Evolutionary conservation across 2,797 vertebrate genomes (phyloP).

Genomic region (Pteronotus mesoamericanus): DNA sequence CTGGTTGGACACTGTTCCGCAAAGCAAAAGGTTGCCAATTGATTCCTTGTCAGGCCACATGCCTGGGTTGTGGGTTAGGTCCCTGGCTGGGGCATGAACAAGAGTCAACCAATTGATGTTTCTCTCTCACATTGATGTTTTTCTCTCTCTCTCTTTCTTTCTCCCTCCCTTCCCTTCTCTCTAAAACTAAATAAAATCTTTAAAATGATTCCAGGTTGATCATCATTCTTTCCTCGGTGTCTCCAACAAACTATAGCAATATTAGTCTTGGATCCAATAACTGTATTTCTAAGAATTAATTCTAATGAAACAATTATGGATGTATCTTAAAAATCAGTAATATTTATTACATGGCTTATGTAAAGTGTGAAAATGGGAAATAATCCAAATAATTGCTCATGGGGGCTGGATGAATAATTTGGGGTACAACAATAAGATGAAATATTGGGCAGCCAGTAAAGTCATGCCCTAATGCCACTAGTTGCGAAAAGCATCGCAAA

Average conservation of each 20-base stretch:
- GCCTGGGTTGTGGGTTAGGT: background rate
- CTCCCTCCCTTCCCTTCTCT: background rate
- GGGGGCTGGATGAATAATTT: background rate
- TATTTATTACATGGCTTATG: background rate
- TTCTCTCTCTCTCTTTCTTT: background rate
- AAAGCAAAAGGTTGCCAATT: background rate
- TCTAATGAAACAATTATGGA: background rate
- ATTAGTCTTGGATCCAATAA: background rate
- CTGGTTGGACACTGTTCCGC: background rate
- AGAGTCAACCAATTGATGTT: background rate
- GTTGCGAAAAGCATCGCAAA: background rate
- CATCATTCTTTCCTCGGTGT: background rate
- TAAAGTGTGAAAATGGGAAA: background rate
- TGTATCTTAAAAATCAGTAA: background rate
- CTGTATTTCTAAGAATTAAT: constrained; percentile 10
- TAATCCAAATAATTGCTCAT: background rate
- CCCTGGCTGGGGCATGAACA: background rate
- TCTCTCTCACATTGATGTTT: background rate
- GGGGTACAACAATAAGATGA: background rate
- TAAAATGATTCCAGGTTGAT: background rate
- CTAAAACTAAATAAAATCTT: background rate
- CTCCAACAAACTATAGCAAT: background rate
- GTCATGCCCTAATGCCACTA: background rate
- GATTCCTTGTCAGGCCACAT: background rate
- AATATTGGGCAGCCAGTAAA: background rate